Base-by-base conservation (phyloP, 2,888 invertebrate genomes). In the Saturnia japonica region DNA sequence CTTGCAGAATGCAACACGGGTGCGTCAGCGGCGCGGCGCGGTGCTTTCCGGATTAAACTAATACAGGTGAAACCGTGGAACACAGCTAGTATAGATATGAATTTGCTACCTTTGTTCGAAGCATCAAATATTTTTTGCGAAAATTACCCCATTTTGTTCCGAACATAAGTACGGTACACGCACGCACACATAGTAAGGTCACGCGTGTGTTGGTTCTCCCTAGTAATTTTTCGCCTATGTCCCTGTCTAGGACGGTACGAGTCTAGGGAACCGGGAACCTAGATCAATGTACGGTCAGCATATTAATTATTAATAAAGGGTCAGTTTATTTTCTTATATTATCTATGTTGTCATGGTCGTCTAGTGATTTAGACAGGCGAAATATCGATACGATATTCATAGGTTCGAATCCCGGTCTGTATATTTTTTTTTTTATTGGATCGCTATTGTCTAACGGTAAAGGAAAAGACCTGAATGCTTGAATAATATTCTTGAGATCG, bases 231-330 rank as follows among this genome's bases (percentile, higher is more conserved):
- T 91, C 84, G 90, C 88, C 91, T 91, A 91, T 90, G 88, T 88
- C 90, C 86, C 88, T 88, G 87, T 89, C 92, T 92, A 92, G 90
- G 83, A 80, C 80, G 74, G 84, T 84, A 86, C 87, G 82, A 88
- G 82, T 81, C 91, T 88, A 90, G 90, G 89, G 87, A 85, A 84
- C 87, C 90, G 91, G 91, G 93, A 89, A 91, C 91, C 92, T 94
- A 93, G 93, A 92, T 88, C 86, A 87, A 77, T 72, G 91, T 90
- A 93, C 75, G 45, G 89, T 73, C 69, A 74, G 86, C 90, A 90
- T 43, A 83, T 74, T 73, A 78, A 83, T 74, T 73, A 78, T 73
- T 54, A 60, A 68, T 62, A 69, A 73, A 70, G 71, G 68, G 45
- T n/a, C n/a, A n/a, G n/a, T n/a, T n/a, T 42, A 34, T 34, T 34